Base-by-base conservation (phyloP, 2,888 invertebrate species). In the Fragum whitleyi region DNA sequence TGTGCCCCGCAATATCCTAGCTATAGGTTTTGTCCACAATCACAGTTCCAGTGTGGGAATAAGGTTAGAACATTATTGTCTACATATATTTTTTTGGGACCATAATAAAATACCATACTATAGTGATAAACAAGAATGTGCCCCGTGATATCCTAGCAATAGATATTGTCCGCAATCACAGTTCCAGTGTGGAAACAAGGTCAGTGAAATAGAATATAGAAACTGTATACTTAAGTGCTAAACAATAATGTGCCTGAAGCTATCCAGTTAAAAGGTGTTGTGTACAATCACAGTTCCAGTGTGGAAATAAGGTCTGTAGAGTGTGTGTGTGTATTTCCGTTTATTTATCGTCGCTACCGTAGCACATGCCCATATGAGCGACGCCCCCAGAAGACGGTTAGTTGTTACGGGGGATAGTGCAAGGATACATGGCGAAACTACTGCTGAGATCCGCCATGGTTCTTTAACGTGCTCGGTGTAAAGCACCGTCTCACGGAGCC, bases 121-220 rank as follows among this genome's bases (percentile, higher is more conserved):
- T 5, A 92, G 92, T 5, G 94, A 94, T 85, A 94, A 94, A 79
- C 74, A 42, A 2, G 96, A 96, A 86, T 99, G 99, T 83, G 79
- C 90, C 1, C 97, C 98, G 0, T 95, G 97, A 32, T 98, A 96
- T 94, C 97, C n/a, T n/a, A n/a, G n/a, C n/a, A n/a, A n/a, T n/a
- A n/a, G n/a, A n/a, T n/a, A n/a, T 92, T 99, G 98, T 90, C 97
- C 97, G 0, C 97, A 97, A 87, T 96, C 96, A 77, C 96, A 97
- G 91, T 98, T 98, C 96, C 97, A 98, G 92, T 99, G 98, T 94
- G 95, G 96, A 76, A 98, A 98, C 94, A 97, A 97, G 92, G 95
- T 94, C 89, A 78, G 91, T 81, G 7, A 11, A 36, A 6, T 36
- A 36, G 7, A 6, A 7, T 36, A 7, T 36, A 53, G 32, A 36